These are phyloP conservation scores for Chionoecetes opilio DNA, from an alignment of 1,140 invertebrate genomes.

Conservation along the genomic window DNA sequence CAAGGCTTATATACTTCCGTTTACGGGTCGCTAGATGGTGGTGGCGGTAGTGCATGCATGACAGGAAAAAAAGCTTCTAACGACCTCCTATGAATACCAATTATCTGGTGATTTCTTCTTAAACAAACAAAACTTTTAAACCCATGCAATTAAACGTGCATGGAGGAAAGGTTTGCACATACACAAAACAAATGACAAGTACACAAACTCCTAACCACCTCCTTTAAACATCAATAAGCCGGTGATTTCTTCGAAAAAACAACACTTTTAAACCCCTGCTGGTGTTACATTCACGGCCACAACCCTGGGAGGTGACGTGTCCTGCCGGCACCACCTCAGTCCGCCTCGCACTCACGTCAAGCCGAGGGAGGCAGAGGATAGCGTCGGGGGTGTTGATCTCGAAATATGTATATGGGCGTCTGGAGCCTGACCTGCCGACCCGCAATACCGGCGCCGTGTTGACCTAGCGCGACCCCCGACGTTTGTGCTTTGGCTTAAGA, in stretches of 20 bases:
- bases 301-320: neutral
- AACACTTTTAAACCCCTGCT: neutral
- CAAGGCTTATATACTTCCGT: no score
- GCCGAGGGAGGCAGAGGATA: neutral
- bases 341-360: neutral
- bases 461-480: neutral
- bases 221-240: neutral
- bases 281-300: neutral
- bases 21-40: no score
- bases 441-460: conserved; percentile 30
- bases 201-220: neutral
- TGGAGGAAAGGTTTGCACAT: no score
- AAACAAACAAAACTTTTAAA: no score
- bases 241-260: neutral
- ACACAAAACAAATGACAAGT: neutral
- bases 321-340: neutral
- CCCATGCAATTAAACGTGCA: no score
- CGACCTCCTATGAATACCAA: no score
- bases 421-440: conserved; percentile 16
- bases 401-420: conserved; percentile 16
- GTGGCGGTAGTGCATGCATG: no score
- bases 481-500: conserved; percentile 54
- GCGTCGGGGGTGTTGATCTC: neutral
- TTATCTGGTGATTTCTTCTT: no score
- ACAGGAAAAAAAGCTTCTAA: no score